Conservation (phyloP, 2,888 invertebrate species). For the Malthinus seriepunctatus region DNA sequence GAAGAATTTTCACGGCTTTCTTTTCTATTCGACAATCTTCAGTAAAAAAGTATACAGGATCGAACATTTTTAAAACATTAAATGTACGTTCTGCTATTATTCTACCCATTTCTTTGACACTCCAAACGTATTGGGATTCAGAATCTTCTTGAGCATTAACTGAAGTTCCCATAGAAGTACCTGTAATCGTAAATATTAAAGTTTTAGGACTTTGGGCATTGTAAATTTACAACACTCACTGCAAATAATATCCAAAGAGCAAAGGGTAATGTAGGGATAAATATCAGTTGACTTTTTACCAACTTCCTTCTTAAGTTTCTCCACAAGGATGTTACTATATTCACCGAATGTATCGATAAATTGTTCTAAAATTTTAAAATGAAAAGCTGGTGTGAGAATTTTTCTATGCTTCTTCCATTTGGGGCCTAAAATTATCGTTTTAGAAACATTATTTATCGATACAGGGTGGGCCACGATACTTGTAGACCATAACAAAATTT, state of each 20-base stretch:
- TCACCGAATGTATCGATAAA: constrained; percentile 72
- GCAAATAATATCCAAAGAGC: constrained; percentile 65
- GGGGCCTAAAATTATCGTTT: constrained; percentile 41
- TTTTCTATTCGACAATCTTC: neutral
- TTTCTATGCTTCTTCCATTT: constrained; percentile 72
- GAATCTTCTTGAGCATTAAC: constrained; percentile 70
- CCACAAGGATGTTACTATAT: constrained; percentile 61
- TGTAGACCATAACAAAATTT: no score
- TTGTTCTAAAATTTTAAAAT: constrained; percentile 75
- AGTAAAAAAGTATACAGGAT: neutral
- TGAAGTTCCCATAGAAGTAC: constrained; percentile 82
- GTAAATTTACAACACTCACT: constrained; percentile 56
- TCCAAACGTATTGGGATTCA: constrained; percentile 71
- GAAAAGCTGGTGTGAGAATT: constrained; percentile 77
- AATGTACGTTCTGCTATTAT: constrained; percentile 38
- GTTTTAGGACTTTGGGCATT: no score
- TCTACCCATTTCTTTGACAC: constrained; percentile 60
- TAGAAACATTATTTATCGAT: neutral
- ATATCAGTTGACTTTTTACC: constrained; percentile 59
- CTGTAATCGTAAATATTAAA: constrained; percentile 56
- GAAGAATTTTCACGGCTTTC: neutral
- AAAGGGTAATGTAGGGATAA: constrained; percentile 64
- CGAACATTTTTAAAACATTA: constrained; percentile 53
- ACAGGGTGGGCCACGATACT: no score
- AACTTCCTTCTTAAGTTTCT: constrained; percentile 55